Evolutionary conservation across 1,140 invertebrate species (phyloP).

Genomic region (Rhynchophorus ferrugineus): DNA sequence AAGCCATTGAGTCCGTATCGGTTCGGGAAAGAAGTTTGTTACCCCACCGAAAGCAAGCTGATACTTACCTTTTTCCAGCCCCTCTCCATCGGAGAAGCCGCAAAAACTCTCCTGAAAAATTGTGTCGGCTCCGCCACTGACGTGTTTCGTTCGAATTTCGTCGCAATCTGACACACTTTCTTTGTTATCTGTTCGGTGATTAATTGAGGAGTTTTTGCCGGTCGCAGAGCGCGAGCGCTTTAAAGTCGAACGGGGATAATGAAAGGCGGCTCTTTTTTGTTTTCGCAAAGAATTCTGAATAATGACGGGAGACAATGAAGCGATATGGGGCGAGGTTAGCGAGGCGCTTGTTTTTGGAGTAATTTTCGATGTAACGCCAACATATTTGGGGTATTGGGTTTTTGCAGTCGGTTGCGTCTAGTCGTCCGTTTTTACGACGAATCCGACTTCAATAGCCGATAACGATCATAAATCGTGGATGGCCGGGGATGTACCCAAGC

Average conservation of each 20-base stretch:
- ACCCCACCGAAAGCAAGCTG: too few relatives aligned
- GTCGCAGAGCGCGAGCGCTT: not conserved
- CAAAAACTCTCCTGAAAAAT: not conserved
- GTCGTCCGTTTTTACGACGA: too few relatives aligned
- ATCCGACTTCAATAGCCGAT: too few relatives aligned
- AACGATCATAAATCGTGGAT: too few relatives aligned
- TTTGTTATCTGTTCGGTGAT: constrained; percentile 10
- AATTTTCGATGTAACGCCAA: not conserved
- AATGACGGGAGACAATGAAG: constrained; percentile 1
- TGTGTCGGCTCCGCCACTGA: not conserved
- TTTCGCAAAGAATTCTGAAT: not conserved
- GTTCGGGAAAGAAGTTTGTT: too few relatives aligned
- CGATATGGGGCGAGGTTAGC: not conserved
- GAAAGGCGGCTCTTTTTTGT: constrained; percentile 5
- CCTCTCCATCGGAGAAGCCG: too few relatives aligned
- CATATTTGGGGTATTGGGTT: not conserved
- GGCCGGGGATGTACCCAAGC: too few relatives aligned
- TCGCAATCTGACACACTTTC: constrained; percentile 5
- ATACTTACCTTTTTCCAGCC: too few relatives aligned
- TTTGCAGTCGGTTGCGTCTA: not conserved
- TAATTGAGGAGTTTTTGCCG: constrained; percentile 6
- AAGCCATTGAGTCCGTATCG: too few relatives aligned
- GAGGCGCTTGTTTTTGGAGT: not conserved
- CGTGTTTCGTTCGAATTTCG: constrained; percentile 1
- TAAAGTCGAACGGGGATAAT: constrained; percentile 5